Conservation (phyloP, 2,888 invertebrate genomes). For the Agriopis leucophaearia region DNA sequence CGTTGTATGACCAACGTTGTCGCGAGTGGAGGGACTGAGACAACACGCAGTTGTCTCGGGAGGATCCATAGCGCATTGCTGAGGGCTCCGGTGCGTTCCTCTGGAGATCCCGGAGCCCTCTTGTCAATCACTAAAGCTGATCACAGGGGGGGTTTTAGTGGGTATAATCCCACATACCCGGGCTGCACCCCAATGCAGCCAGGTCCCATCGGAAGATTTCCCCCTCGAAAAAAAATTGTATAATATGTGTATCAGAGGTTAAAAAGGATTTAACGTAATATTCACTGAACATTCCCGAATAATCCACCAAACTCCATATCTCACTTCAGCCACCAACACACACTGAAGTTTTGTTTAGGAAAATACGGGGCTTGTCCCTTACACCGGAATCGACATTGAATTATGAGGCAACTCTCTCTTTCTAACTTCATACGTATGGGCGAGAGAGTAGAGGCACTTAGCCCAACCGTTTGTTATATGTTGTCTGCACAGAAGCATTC, state of each 20-base stretch:
- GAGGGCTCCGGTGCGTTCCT: no score
- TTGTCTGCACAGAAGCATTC: constrained; percentile 68
- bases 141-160: no score
- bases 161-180: no score
- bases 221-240: no score
- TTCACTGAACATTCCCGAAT: constrained; percentile 25
- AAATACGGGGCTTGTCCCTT: constrained; percentile 67
- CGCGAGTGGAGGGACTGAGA: no score
- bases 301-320: constrained; percentile 42
- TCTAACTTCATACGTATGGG: constrained; percentile 44
- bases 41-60: no score
- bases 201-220: no score
- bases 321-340: constrained; percentile 43
- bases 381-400: constrained; percentile 71
- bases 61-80: no score
- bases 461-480: constrained; percentile 69
- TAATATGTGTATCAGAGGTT: not conserved
- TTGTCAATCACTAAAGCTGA: no score
- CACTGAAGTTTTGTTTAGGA: constrained; percentile 63
- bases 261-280: constrained; percentile 22
- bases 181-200: no score
- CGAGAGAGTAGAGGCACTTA: constrained; percentile 58
- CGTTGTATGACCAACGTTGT: no score
- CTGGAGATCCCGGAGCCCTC: no score
- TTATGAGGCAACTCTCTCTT: constrained; percentile 60